Evolutionary conservation across 2,797 vertebrate species (phyloP), one percentile per base, ranked within the genome.

Genomic region (Acanthornis magna): DNA sequence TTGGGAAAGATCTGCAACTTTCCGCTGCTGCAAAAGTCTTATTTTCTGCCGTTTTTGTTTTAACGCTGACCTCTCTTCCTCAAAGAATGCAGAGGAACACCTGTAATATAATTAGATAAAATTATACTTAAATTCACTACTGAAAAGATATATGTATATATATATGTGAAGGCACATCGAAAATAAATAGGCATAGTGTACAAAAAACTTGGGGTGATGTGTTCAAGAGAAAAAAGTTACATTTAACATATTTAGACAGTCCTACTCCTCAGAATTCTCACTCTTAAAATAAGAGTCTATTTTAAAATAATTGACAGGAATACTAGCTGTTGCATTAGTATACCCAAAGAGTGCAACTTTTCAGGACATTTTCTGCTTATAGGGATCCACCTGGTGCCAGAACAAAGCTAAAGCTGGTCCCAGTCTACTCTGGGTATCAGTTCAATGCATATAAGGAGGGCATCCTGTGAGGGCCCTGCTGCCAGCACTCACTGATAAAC

Each of bases 51-150:
- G 98, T 96, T 99, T 99, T 97, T 99, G 99, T 91, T 98, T 98
- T 93, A 99, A 97, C 0, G 99, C 99, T 54, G 99, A 98, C 95
- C 99, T 98, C 95, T 99, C 99, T 95, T 99, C 99, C 55, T 98
- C 98, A 96, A 99, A 99, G 98, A 99, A 99, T 6, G 99, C 99
- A 36, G 99, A 99, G n/a, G 99, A 99, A 98, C 99, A 99, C 96
- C 99, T 99, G 93, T 5, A 90, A 96, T 67, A 83, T 34, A 85
- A 91, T 38, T 68, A 94, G 30, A 36, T 55, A 79, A 83, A 92
- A 73, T 23, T 50, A 36, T 38, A 77, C 25, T 83, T 85, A 68
- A 85, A 54, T 71, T 72, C 26, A 68, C 36, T 58, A 74, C 58
- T 53, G 47, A 75, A 81, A 83, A 71, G n/a, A n/a, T n/a, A n/a